These are phyloP conservation scores for Maniola jurtina DNA, from an alignment of 1,140 invertebrate genomes.

Conservation along the genomic window DNA sequence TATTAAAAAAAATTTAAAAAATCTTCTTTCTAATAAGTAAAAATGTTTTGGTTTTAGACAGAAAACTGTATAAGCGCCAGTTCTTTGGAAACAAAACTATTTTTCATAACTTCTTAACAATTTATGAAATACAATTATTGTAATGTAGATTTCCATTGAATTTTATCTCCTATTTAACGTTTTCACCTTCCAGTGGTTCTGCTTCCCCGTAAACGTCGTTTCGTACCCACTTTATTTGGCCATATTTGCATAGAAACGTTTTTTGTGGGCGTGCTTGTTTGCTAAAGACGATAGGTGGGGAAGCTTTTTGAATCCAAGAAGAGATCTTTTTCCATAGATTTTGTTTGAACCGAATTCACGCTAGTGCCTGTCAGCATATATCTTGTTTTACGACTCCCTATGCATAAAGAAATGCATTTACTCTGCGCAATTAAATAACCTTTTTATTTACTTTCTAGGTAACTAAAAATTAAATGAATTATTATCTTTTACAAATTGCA, in stretches of 20 bases:
- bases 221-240: constrained; percentile 71
- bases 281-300: constrained; percentile 71
- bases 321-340: constrained; percentile 50
- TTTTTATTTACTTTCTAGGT: too few species aligned
- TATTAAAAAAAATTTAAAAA: too few species aligned
- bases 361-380: neutral
- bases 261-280: constrained; percentile 74
- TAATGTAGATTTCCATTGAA: neutral
- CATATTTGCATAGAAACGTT: constrained; percentile 77
- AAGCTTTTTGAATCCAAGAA: constrained; percentile 52
- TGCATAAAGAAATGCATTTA: neutral
- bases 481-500: too few species aligned
- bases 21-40: too few species aligned
- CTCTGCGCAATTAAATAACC: too few species aligned
- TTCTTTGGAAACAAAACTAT: too few species aligned
- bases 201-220: constrained; percentile 36
- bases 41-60: too few species aligned
- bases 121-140: too few species aligned
- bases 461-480: too few species aligned
- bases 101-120: too few species aligned
- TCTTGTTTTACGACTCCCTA: constrained; percentile 8
- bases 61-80: too few species aligned
- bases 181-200: constrained; percentile 31
- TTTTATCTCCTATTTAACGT: neutral
- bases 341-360: constrained; percentile 58